phyloP scores from a whole-genome alignment of 1,140 invertebrate genomes.

The Lutraria rhynchaena region DNA sequence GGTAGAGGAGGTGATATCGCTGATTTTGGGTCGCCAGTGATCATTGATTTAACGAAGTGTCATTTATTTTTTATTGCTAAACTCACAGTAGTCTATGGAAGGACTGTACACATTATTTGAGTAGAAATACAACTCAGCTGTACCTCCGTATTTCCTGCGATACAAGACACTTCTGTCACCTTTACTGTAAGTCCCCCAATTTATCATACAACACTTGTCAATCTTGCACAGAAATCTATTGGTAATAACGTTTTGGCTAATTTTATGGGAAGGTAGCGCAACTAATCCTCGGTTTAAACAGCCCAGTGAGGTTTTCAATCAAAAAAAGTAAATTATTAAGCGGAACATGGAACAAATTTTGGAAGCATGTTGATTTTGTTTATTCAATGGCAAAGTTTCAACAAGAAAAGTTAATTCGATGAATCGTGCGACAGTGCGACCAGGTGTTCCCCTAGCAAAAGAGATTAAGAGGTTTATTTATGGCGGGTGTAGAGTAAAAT shows the following conservation, averaged over 20 bases:
- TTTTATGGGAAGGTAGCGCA: constrained; percentile 32
- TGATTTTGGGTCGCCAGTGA: no score
- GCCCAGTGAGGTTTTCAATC: constrained; percentile 7
- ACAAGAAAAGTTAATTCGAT: constrained; percentile 49
- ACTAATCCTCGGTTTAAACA: constrained; percentile 47
- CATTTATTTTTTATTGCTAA: no score
- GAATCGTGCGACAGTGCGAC: constrained; percentile 34
- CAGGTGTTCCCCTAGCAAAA: constrained; percentile 36
- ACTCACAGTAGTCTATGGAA: no score
- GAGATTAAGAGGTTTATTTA: constrained; percentile 15
- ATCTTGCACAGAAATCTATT: constrained; percentile 6
- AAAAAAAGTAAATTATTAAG: constrained; percentile 21
- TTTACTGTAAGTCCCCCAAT: background rate
- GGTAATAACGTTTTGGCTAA: constrained; percentile 16
- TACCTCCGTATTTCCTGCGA: no score
- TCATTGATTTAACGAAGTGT: no score
- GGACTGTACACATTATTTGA: no score
- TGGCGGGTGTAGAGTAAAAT: no score
- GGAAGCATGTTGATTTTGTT: no score
- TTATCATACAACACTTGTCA: constrained; percentile 1
- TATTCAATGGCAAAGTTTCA: background rate
- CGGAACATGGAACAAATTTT: constrained; percentile 44
- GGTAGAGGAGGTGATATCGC: no score
- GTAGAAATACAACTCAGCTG: no score
- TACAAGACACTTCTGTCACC: no score